A percentile compares a stretch with the other conserved stretches of the same genome.
These are phyloP conservation scores for Takifugu bimaculatus DNA, from an alignment of 2,113 vertebrate species.

Conservation along the genomic window DNA sequence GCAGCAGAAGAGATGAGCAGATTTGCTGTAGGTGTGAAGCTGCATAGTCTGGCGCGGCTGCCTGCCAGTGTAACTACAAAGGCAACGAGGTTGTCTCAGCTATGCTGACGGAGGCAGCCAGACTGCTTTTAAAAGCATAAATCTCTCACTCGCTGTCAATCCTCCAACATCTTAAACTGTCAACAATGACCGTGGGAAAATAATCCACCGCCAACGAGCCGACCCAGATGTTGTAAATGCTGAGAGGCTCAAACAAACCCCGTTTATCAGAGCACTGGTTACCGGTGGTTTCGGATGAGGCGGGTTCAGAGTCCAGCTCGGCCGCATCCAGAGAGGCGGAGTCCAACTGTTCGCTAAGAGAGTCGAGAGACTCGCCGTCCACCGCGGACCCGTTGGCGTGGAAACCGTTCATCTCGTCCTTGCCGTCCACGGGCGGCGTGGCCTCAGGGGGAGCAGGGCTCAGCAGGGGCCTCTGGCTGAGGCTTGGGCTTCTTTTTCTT, in stretches of 20 bases:
- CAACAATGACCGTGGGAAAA: no score
- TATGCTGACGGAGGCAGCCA: not conserved
- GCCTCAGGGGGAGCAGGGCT: conserved; percentile 52
- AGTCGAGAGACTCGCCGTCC: conserved; percentile 87
- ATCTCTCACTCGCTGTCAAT: not conserved
- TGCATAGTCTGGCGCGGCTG: no score
- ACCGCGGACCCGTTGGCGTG: conserved; percentile 83
- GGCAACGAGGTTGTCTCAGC: not conserved
- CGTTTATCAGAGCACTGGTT: conserved; percentile 23
- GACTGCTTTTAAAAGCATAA: not conserved
- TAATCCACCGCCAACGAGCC: not conserved
- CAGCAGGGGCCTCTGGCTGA: conserved; percentile 70
- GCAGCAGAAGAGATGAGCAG: no score
- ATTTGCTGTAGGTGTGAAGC: no score
- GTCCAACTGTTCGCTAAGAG: conserved; percentile 90
- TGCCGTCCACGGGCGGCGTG: conserved; percentile 62
- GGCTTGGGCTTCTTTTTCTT: conserved; percentile 92
- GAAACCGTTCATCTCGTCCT: conserved; percentile 84
- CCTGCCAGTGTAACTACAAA: not conserved
- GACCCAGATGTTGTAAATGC: not conserved
- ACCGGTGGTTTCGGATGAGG: conserved; percentile 75
- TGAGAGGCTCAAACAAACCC: not conserved
- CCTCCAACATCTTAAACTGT: no score
- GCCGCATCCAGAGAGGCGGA: conserved; percentile 83
- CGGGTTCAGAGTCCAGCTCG: conserved; percentile 81